Conservation (phyloP, 2,113 vertebrate species). For the Hyperoodon ampullatus region DNA sequence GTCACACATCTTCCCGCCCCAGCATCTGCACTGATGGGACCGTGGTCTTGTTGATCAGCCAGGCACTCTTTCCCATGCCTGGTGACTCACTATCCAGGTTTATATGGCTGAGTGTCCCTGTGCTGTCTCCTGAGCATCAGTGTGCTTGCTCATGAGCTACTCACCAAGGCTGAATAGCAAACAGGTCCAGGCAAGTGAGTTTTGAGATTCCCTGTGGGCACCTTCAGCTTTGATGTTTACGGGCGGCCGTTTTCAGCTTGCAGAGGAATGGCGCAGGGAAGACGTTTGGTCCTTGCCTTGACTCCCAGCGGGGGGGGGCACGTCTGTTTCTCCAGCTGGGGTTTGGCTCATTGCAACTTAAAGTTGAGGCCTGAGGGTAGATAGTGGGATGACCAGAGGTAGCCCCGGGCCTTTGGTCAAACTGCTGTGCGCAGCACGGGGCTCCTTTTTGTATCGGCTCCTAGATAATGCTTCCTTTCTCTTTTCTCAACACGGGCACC, state of each 20-base stretch:
- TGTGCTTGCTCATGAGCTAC: not conserved
- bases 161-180: constrained; percentile 22
- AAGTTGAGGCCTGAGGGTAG: not conserved
- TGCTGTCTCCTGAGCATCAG: not conserved
- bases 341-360: not conserved
- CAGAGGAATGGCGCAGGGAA: not conserved
- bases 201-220: constrained; percentile 49
- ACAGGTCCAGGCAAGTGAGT: constrained; percentile 40
- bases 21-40: not conserved
- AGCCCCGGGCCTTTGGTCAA: not conserved
- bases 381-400: not conserved
- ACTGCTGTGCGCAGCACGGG: not conserved
- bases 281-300: not conserved
- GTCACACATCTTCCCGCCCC: not conserved
- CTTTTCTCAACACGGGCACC: constrained; percentile 77
- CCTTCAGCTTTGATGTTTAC: constrained; percentile 45
- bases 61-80: not conserved
- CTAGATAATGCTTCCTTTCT: constrained; percentile 74
- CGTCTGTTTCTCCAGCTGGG: constrained; percentile 43
- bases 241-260: not conserved
- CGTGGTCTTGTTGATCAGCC: not conserved
- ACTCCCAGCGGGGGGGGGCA: not conserved
- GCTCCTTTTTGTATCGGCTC: not conserved
- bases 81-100: constrained; percentile 4
- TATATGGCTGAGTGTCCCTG: not conserved